Base-by-base conservation (phyloP, 2,797 vertebrate species). In the Scarus forsteni region DNA sequence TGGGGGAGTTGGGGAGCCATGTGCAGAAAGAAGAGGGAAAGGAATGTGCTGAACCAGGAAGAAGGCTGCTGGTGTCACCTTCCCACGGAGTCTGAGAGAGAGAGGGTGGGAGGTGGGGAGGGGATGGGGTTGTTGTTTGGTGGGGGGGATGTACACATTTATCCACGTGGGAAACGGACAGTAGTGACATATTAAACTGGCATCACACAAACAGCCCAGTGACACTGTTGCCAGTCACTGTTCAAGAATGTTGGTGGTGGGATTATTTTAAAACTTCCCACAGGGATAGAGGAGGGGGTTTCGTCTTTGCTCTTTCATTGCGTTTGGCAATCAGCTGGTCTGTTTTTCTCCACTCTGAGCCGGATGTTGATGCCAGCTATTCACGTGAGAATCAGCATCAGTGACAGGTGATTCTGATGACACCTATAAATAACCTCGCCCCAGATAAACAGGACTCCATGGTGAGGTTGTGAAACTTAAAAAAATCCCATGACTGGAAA, bases 41-140 rank as follows among this genome's bases (percentile, higher is more conserved):
- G 75, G 86, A 90, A 92, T 93, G 83, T 86, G 88, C 80, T 88
- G 79, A 91, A 90, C 75, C 88, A 87, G 79, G 81, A 73, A 80
- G 77, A 76, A 69, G 77, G 54, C 62, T 52, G 72, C 64, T 67
- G 34, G 64, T 87, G 84, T 85, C 87, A 83, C 73, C 89, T 90
- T 91, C 81, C 83, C 83, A 85, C 70, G 70, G 81, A 78, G 67
- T 83, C 64, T 79, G 66, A 61, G 60, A 16, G 58, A n/a, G 40
- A 27, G 60, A 43, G 56, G 1, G 56, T 19, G 42, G 5, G 44
- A 45, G 43, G 42, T 56, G 19, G 39, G 36, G 11, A 36, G 51
- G 42, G 39, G 55, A 16, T 27, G 13, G 59, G 50, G 58, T 56
- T 70, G 68, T 83, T 85, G 75, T 77, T 64, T 45, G 16, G 58